phyloP scores from a whole-genome alignment of 2,888 invertebrate species.

The Andrena hattorfiana region DNA sequence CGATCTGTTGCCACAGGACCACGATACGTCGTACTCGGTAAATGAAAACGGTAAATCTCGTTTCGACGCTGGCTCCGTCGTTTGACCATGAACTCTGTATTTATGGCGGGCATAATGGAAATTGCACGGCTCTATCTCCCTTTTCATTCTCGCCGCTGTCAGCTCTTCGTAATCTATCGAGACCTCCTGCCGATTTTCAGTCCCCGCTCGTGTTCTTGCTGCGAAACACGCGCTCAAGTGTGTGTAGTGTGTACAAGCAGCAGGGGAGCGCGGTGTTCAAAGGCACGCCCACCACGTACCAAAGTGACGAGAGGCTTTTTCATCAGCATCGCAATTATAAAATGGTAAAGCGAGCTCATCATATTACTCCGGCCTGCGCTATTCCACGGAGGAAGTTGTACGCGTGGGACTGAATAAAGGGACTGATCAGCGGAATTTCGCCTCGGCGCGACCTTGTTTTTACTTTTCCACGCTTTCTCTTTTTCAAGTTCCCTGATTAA shows the following conservation, averaged over 20 bases:
- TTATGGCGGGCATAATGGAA: conserved; percentile 54
- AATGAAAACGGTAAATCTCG: conserved; percentile 48
- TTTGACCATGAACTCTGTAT: conserved; percentile 42
- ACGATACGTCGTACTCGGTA: conserved; percentile 24
- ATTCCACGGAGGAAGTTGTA: conserved; percentile 37
- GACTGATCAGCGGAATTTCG: conserved; percentile 62
- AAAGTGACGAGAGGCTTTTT: conserved; percentile 61
- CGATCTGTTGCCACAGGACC: conserved; percentile 14
- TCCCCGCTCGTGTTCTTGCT: conserved; percentile 25
- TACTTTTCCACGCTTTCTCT: not conserved
- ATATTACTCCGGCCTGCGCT: conserved; percentile 46
- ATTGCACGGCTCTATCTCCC: conserved; percentile 16
- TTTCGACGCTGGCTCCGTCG: conserved; percentile 11
- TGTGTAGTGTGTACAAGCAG: not conserved
- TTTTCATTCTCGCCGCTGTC: conserved; percentile 27
- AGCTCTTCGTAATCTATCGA: conserved; percentile 38
- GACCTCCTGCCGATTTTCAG: conserved; percentile 41
- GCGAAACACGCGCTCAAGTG: not conserved
- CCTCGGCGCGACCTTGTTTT: conserved; percentile 39
- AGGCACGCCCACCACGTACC: conserved; percentile 32
- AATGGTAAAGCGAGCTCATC: conserved; percentile 61
- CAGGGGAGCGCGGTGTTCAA: conserved; percentile 24
- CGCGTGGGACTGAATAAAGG: conserved; percentile 43
- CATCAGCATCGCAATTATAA: conserved; percentile 68
- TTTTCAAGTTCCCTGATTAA: conserved; percentile 34